Percentiles rank a stretch among this genome's conserved stretches.
Conservation (phyloP, 1,140 invertebrate species). For the Chrysomallon squamiferum region DNA sequence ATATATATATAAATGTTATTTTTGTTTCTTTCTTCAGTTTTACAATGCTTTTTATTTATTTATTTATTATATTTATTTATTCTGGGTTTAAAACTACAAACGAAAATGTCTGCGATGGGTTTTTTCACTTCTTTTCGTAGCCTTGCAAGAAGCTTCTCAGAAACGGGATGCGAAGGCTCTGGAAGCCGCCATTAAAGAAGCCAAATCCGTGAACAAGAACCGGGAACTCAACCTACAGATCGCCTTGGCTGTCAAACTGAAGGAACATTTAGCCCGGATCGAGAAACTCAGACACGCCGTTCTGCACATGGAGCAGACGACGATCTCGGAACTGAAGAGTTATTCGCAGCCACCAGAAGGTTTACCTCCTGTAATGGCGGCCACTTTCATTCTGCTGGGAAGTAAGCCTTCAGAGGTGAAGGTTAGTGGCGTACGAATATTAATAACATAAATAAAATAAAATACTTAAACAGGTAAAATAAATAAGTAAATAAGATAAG, state of each 20-base stretch:
- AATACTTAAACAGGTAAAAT: too few species aligned
- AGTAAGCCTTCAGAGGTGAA: conserved; percentile 44
- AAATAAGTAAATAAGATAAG: too few species aligned
- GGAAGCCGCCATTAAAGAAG: conserved; percentile 40
- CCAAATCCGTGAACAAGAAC: conserved; percentile 45
- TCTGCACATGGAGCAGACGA: conserved; percentile 50
- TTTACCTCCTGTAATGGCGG: conserved; percentile 49
- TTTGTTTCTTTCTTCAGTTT: too few species aligned
- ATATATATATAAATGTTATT: too few species aligned
- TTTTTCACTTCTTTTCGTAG: conserved; percentile 32
- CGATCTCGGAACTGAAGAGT: conserved; percentile 48
- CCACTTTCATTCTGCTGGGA: conserved; percentile 50
- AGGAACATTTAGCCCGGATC: conserved; percentile 51
- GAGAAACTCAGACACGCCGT: conserved; percentile 54
- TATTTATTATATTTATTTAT: too few species aligned
- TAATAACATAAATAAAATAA: too few species aligned
- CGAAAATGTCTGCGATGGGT: too few species aligned
- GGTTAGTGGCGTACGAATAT: too few species aligned
- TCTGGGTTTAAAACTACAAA: too few species aligned
- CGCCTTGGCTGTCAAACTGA: conserved; percentile 40
- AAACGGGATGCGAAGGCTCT: conserved; percentile 37
- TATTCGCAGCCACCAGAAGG: conserved; percentile 52
- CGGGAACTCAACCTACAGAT: conserved; percentile 51
- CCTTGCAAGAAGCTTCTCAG: conserved; percentile 43
- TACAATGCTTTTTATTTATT: too few species aligned